Evolutionary conservation across 1,140 invertebrate species (phyloP), one percentile per base, ranked within the genome.

Genomic region (Brachionus rubens): DNA sequence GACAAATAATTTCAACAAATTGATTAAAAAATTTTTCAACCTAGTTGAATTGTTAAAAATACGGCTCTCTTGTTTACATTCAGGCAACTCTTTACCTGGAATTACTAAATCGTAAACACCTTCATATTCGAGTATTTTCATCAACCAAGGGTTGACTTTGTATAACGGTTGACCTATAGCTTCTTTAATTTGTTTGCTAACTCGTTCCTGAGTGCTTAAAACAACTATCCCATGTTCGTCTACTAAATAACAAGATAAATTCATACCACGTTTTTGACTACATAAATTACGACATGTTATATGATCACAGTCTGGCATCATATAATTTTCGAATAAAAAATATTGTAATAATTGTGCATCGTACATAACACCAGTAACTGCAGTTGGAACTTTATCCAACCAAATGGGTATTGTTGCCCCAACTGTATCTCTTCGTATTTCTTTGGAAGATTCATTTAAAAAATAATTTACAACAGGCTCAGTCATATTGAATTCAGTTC

Each of bases 121-220:
- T 21, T 72, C 68, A 46, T 26, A 72, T n/a, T 72, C 68, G 0
- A 72, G 46, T 1, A 36, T 48, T 54, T 72, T 72, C 68, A 72
- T 72, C 4, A 72, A 46, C 68, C 68, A 72, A 9, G 68, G 68
- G 16, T 72, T 72, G 0, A 72, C 68, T 50, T 54, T 72, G 68
- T 72, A 72, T 28, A 72, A 54, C 2, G 68, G 68, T 21, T 52
- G 46, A 6, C 68, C 68, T 0, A 72, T 72, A 6, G 68, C 7
- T 10, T 54, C 46, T 72, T 54, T 72, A 0, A 50, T 33, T 26
- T 40, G 68, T 24, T 46, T 16, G 28, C 68, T 50, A 1, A 54
- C 33, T 16, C 36, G 3, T 30, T 72, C 50, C 50, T 72, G 46
- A n/a, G 68, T 72, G 28, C 68, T 72, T 16, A 72, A 7, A 0